phyloP scores from a whole-genome alignment of 2,113 vertebrate genomes.

The Podarcis muralis region DNA sequence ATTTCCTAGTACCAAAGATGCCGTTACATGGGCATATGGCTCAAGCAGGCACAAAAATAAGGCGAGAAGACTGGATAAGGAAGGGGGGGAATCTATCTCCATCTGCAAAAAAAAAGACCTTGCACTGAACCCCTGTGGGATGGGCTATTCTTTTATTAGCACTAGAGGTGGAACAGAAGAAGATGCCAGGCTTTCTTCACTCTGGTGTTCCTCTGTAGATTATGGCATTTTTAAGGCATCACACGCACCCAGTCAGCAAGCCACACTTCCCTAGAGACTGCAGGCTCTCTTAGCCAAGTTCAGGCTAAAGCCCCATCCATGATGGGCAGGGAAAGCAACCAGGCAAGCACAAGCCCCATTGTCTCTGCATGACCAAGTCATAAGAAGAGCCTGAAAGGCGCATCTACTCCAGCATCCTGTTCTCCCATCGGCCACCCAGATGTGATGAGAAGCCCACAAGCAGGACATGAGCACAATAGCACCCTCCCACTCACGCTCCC shows the following conservation, averaged over 20 bases:
- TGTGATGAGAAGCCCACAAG: too few species aligned
- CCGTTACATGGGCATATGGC: slow-evolving; percentile 16
- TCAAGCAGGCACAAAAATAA: slow-evolving; percentile 14
- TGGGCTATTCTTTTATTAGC: neutral
- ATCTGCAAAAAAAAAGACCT: neutral
- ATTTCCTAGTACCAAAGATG: slow-evolving; percentile 23
- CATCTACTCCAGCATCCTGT: too few species aligned
- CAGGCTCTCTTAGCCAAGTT: neutral
- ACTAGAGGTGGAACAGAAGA: neutral
- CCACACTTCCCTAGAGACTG: neutral
- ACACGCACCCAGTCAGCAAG: neutral
- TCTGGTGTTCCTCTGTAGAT: neutral
- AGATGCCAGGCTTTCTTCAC: neutral
- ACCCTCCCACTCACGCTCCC: too few species aligned
- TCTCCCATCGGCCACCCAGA: too few species aligned
- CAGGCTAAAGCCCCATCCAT: too few species aligned
- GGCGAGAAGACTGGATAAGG: neutral
- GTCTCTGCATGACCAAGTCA: neutral
- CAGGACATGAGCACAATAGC: too few species aligned
- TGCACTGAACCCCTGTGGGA: neutral
- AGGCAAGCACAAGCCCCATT: too few species aligned
- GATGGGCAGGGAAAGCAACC: too few species aligned
- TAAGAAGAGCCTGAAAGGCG: too few species aligned
- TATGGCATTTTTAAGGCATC: neutral
- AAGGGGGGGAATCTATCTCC: neutral